Evolutionary conservation across 2,888 invertebrate species (phyloP).

Genomic region (Acleris emargana): DNA sequence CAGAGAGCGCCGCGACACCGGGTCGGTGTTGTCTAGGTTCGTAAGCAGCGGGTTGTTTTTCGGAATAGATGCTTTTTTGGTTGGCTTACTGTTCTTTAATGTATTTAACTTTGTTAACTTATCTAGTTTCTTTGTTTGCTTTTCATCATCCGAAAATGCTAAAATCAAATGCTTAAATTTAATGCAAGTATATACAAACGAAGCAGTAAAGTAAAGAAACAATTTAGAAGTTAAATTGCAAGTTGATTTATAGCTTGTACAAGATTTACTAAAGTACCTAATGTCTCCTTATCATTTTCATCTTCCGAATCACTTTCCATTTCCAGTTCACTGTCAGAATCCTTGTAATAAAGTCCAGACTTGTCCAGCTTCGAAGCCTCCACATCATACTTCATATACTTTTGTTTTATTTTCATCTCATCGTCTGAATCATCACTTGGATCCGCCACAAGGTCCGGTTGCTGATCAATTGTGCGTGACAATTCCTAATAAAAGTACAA

Average conservation of each 20-base stretch:
- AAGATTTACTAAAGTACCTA: conserved; percentile 63
- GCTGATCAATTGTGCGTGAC: conserved; percentile 81
- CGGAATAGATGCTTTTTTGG: conserved; percentile 55
- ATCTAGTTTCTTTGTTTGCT: conserved; percentile 67
- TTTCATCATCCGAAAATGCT: conserved; percentile 88
- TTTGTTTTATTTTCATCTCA: conserved; percentile 76
- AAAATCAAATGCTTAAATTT: conserved; percentile 40
- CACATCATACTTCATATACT: conserved; percentile 86
- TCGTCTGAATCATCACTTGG: conserved; percentile 86
- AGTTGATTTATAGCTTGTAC: not conserved
- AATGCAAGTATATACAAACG: no score
- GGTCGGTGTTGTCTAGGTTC: conserved; percentile 90
- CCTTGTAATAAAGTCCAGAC: conserved; percentile 87
- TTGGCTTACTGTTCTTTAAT: conserved; percentile 61
- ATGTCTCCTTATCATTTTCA: conserved; percentile 81
- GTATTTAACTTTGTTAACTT: conserved; percentile 74
- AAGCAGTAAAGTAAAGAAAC: no score
- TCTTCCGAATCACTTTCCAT: conserved; percentile 83
- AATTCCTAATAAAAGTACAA: conserved; percentile 73
- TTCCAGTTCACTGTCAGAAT: conserved; percentile 86
- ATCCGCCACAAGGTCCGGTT: conserved; percentile 86
- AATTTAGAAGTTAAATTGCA: no score
- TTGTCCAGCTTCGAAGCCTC: conserved; percentile 87
- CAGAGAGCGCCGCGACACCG: conserved; percentile 87
- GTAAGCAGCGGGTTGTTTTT: conserved; percentile 89